Evolutionary conservation across 1,140 invertebrate species (phyloP).

Genomic region (Agraylea sexmaculata): DNA sequence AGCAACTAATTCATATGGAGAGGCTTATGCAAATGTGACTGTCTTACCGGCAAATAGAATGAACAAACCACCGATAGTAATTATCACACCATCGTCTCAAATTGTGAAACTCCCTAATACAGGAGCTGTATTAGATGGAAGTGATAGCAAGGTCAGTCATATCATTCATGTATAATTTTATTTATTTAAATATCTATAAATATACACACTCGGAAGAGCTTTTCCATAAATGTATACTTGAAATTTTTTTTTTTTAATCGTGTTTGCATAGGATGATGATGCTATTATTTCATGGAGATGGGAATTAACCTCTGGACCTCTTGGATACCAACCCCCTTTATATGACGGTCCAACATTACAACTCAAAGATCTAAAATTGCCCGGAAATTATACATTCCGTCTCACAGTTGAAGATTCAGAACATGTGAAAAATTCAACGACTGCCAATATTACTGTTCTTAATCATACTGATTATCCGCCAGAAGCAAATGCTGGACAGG

Average conservation of each 20-base stretch:
- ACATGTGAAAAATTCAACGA: constrained; percentile 72
- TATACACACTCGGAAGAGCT: neutral
- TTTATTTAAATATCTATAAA: neutral
- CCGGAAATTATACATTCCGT: constrained; percentile 89
- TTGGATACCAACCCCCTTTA: constrained; percentile 70
- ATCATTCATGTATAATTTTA: neutral
- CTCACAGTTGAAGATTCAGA: constrained; percentile 88
- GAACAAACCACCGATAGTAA: constrained; percentile 74
- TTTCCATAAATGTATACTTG: neutral
- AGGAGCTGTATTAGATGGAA: constrained; percentile 79
- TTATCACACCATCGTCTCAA: constrained; percentile 74
- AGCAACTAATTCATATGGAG: constrained; percentile 60
- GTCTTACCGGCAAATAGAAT: constrained; percentile 76
- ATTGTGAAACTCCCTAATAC: constrained; percentile 81
- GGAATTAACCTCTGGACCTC: constrained; percentile 77
- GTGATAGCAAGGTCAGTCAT: constrained; percentile 37
- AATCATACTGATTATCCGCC: constrained; percentile 91
- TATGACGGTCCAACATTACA: constrained; percentile 73
- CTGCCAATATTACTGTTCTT: constrained; percentile 79
- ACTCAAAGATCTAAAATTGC: constrained; percentile 65
- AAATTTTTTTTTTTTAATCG: neutral
- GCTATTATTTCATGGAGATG: constrained; percentile 79
- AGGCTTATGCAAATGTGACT: constrained; percentile 83
- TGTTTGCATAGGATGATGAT: constrained; percentile 54
- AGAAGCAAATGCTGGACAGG: constrained; percentile 78